Evolutionary conservation across 2,888 invertebrate genomes (phyloP).

Genomic region (Nephrocerus scutellatus): DNA sequence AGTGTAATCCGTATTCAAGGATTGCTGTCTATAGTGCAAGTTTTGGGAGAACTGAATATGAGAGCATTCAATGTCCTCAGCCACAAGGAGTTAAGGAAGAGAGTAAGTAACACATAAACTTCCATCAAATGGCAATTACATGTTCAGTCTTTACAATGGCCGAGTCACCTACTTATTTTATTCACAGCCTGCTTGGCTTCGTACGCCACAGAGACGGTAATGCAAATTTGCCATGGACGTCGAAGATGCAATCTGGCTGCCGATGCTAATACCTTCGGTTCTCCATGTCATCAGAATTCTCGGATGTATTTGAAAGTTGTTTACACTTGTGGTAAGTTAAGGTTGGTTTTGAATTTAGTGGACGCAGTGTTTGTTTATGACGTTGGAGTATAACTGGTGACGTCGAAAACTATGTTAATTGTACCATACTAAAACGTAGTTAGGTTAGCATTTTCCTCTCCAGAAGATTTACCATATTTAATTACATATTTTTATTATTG

Average conservation of each 20-base stretch:
- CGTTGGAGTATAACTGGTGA: conserved; percentile 5
- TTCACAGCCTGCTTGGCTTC: conserved; percentile 77
- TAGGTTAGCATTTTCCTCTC: no score
- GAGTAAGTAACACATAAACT: conserved; percentile 71
- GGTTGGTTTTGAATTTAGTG: conserved; percentile 10
- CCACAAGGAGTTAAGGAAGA: conserved; percentile 80
- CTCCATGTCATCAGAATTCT: conserved; percentile 73
- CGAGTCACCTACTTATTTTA: conserved; percentile 1
- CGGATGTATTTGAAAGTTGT: conserved; percentile 81
- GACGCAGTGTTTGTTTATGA: neutral
- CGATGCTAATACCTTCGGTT: conserved; percentile 77
- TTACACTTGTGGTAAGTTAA: conserved; percentile 75
- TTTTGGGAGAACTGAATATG: conserved; percentile 86
- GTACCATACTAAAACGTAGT: no score
- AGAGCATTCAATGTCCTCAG: conserved; percentile 83
- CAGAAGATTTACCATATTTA: no score
- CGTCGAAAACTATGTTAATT: no score
- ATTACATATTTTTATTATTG: no score
- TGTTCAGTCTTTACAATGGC: neutral
- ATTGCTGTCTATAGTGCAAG: conserved; percentile 90
- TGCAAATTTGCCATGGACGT: conserved; percentile 81
- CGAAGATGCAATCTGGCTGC: conserved; percentile 73
- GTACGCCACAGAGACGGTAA: conserved; percentile 83
- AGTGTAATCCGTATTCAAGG: conserved; percentile 79
- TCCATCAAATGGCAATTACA: neutral